These are phyloP conservation scores for Neosilurus mollespiculum DNA, from an alignment of 2,797 vertebrate species.

Conservation along the genomic window DNA sequence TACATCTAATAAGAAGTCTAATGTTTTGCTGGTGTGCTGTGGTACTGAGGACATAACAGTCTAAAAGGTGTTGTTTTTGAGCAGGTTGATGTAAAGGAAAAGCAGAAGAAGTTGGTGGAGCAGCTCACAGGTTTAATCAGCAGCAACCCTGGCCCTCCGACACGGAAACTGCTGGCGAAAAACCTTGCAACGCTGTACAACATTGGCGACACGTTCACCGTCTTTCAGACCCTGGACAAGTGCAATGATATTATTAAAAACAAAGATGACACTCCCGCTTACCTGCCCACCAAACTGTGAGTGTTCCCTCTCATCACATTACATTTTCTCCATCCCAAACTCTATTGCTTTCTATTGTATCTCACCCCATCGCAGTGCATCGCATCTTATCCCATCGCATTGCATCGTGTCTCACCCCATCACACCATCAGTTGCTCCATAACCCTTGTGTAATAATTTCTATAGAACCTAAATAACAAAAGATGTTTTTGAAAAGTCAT, in stretches of 20 bases:
- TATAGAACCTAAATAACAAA: too few species aligned
- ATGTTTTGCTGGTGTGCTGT: neutral
- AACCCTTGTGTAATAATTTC: too few species aligned
- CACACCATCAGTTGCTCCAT: too few species aligned
- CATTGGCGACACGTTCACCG: conserved; percentile 95
- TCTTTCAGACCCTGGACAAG: conserved; percentile 97
- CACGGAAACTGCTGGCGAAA: conserved; percentile 93
- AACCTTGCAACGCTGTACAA: conserved; percentile 96
- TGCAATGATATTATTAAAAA: conserved; percentile 98
- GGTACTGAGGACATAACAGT: neutral
- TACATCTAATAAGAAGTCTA: neutral
- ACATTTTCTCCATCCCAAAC: neutral
- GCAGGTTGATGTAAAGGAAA: conserved; percentile 96
- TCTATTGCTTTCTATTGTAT: too few species aligned
- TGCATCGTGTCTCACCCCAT: too few species aligned
- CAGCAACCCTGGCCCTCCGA: conserved; percentile 94
- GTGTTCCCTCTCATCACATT: conserved; percentile 50
- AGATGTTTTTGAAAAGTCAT: too few species aligned
- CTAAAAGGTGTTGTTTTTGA: neutral
- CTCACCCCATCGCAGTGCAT: too few species aligned
- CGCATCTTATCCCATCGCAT: too few species aligned
- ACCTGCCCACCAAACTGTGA: conserved; percentile 96
- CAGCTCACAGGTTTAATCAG: conserved; percentile 95
- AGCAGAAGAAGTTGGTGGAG: conserved; percentile 97
- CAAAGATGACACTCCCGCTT: conserved; percentile 94